A percentile compares a stretch with the other conserved stretches of the same genome.
phyloP scores from a whole-genome alignment of 1,140 invertebrate genomes.

The Subanguina moxae region DNA sequence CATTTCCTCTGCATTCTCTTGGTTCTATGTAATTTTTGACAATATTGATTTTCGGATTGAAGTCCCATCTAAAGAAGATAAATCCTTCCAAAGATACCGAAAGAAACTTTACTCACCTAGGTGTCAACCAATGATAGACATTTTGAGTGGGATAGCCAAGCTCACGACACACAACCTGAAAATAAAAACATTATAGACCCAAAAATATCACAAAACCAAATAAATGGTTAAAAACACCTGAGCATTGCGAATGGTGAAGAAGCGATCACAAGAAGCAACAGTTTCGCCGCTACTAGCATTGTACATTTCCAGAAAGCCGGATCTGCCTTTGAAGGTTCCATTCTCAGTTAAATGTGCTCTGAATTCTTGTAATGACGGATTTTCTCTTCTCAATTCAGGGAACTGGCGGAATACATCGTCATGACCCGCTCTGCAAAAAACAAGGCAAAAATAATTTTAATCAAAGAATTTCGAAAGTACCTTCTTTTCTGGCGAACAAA shows the following conservation, averaged over 20 bases:
- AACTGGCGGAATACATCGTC: constrained; percentile 53
- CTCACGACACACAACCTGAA: constrained; percentile 77
- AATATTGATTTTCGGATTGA: constrained; percentile 60
- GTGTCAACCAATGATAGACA: constrained; percentile 67
- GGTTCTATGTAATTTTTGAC: constrained; percentile 94
- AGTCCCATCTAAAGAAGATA: constrained; percentile 53
- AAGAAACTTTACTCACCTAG: constrained; percentile 43
- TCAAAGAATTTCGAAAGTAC: constrained; percentile 8
- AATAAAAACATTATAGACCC: too few relatives aligned
- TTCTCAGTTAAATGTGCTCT: constrained; percentile 53
- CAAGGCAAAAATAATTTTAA: background rate
- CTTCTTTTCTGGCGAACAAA: constrained; percentile 22
- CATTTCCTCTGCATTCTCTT: constrained; percentile 75
- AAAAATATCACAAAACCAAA: background rate
- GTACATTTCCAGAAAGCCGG: constrained; percentile 85
- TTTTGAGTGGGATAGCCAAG: constrained; percentile 84
- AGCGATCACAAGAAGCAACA: constrained; percentile 89
- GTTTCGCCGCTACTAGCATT: constrained; percentile 89
- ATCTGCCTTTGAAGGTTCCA: constrained; percentile 51
- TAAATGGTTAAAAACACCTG: constrained; percentile 63
- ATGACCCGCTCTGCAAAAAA: constrained; percentile 9
- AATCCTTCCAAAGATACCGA: too few relatives aligned
- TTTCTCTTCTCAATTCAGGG: constrained; percentile 45
- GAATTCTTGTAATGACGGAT: constrained; percentile 51
- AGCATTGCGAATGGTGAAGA: constrained; percentile 88